Base-by-base conservation (phyloP, 1,140 invertebrate species). In the Protaetia brevitarsis region DNA sequence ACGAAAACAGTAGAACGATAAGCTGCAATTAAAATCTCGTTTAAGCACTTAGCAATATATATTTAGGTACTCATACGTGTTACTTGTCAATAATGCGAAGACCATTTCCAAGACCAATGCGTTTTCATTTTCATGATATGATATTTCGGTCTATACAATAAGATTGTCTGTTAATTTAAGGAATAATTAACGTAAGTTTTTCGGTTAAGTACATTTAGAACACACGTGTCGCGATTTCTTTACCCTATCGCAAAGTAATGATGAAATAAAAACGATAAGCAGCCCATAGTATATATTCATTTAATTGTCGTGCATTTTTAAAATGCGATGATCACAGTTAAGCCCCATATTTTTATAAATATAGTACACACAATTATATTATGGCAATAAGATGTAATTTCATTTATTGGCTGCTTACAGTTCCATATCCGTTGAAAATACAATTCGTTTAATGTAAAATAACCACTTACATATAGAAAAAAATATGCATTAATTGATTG, bases 311-410 rank as follows among this genome's bases (percentile, higher is more conserved):
- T 51, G 16, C 13, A 19, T 16, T 23, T 51, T 51, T 16, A 51
- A 51, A 51, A 23, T 51, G 41, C 26, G 19, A 23, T 51, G 41
- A 51, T 51, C 41, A 51, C 41, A 51, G 41, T 51, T 8, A 51
- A 51, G 41, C 41, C 41, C 26, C 41, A 51, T 51, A 5, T 51
- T 45, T 45, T 19, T 13, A 23, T 13, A 51, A 19, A n/a, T n/a
- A n/a, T n/a, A n/a, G n/a, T n/a, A n/a, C n/a, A n/a, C n/a, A n/a
- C 19, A 51, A 51, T 51, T 51, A 23, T 51, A 51, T 23, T 51
- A 23, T 51, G 41, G 41, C 41, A 51, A 51, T 51, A 51, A 51
- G 41, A 51, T 51, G 41, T 23, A 51, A n/a, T 51, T 23, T 3
- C 13, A 5, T 51, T 51, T 21, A 23, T 51, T 19, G 41, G 41